Conservation (phyloP, 2,113 vertebrate species). For the Alexandromys fortis region DNA sequence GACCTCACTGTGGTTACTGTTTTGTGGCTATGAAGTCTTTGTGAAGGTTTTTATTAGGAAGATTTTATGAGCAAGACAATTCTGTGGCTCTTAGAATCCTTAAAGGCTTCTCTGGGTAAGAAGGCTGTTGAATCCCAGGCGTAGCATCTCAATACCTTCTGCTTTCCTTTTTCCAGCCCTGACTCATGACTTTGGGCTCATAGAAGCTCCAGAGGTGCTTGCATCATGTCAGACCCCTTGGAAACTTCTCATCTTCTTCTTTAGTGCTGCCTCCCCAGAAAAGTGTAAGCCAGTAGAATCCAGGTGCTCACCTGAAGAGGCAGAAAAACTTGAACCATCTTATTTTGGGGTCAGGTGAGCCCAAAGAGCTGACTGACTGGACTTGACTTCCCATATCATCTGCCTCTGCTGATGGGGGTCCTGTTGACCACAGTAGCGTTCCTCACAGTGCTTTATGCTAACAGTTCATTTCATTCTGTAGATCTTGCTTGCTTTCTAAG, state of each 20-base stretch:
- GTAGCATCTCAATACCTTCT: neutral
- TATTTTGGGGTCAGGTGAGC: neutral
- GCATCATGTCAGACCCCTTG: neutral
- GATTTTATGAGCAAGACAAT: neutral
- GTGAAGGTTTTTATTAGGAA: neutral
- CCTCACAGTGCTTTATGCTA: neutral
- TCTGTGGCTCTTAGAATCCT: no score
- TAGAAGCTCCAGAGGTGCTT: neutral
- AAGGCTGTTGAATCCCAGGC: neutral
- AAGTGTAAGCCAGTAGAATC: neutral
- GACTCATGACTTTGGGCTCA: slow-evolving; percentile 58
- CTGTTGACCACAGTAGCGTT: neutral
- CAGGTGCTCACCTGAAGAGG: neutral
- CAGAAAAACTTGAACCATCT: neutral
- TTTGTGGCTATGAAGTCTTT: neutral
- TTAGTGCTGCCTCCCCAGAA: neutral
- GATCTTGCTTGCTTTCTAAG: neutral
- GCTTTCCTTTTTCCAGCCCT: rapidly evolving
- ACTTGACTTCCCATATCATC: neutral
- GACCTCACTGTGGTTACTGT: neutral
- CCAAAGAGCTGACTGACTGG: neutral
- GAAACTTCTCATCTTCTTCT: slow-evolving; percentile 41
- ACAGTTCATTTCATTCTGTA: neutral
- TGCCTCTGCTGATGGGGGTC: neutral
- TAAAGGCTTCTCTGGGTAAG: neutral